These are phyloP conservation scores for Aporophyla nigra DNA, from an alignment of 2,888 invertebrate genomes.

Conservation along the genomic window DNA sequence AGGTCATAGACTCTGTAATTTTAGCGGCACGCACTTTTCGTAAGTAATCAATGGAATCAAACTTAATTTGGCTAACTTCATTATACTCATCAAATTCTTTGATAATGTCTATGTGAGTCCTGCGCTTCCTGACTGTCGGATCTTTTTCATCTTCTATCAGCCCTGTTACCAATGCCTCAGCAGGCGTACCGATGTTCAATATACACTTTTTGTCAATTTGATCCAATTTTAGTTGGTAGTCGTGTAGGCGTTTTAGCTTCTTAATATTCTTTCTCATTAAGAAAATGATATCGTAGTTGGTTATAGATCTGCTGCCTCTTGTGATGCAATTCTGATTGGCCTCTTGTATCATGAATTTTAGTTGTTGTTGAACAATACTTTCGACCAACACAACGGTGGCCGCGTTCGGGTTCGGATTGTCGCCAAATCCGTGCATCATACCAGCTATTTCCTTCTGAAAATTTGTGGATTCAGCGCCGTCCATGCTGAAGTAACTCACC, in stretches of 20 bases:
- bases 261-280: slow-evolving; percentile 95
- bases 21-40: slow-evolving; percentile 91
- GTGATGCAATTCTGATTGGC: slow-evolving; percentile 93
- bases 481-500: slow-evolving; percentile 86
- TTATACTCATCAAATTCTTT: slow-evolving; percentile 90
- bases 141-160: slow-evolving; percentile 90
- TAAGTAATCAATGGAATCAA: slow-evolving; percentile 91
- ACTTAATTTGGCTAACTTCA: slow-evolving; percentile 89
- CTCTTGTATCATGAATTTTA: slow-evolving; percentile 94
- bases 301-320: slow-evolving; percentile 91
- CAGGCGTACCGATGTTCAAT: slow-evolving; percentile 68
- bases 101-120: slow-evolving; percentile 89
- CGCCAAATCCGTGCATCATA: slow-evolving; percentile 98
- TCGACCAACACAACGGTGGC: slow-evolving; percentile 96
- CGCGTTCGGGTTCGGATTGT: slow-evolving; percentile 94
- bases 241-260: slow-evolving; percentile 94
- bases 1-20: slow-evolving; percentile 90
- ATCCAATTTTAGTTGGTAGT: slow-evolving; percentile 92
- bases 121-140: slow-evolving; percentile 83
- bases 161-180: slow-evolving; percentile 77
- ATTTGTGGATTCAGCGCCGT: slow-evolving; percentile 82
- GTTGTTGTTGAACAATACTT: slow-evolving; percentile 95
- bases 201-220: slow-evolving; percentile 82
- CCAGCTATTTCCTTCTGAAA: slow-evolving; percentile 94
- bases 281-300: slow-evolving; percentile 94